Evolutionary conservation across 2,888 invertebrate genomes (phyloP).

Genomic region (Myopa testacea): DNA sequence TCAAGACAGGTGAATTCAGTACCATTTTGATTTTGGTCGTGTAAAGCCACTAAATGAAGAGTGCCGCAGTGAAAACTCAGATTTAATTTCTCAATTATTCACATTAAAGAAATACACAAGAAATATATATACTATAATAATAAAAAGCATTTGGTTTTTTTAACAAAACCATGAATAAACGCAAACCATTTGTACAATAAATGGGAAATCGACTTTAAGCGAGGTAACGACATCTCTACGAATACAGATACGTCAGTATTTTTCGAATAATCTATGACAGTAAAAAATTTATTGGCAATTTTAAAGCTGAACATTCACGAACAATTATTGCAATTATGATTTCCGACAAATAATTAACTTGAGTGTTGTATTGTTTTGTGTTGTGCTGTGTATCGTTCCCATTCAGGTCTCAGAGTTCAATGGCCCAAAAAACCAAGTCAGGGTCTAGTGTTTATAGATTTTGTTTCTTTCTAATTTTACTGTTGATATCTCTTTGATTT

Average conservation of each 20-base stretch:
- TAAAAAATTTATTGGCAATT: background rate
- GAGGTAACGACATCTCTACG: too few relatives aligned
- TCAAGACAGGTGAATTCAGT: conserved; percentile 32
- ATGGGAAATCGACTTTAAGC: background rate
- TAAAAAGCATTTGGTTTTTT: background rate
- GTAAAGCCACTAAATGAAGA: conserved; percentile 13
- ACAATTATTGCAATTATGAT: conserved; percentile 4
- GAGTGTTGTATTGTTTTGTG: background rate
- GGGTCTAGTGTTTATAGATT: background rate
- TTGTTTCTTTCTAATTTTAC: too few relatives aligned
- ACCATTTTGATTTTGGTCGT: conserved; percentile 12
- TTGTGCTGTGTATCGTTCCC: background rate
- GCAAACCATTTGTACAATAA: background rate
- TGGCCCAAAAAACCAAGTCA: background rate
- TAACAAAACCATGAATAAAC: background rate
- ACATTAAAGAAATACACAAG: too few relatives aligned
- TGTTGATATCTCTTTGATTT: background rate
- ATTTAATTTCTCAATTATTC: background rate
- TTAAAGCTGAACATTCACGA: background rate
- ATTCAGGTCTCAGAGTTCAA: background rate
- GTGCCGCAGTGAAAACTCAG: background rate
- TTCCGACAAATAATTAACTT: background rate
- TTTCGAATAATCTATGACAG: too few relatives aligned
- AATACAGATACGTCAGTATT: too few relatives aligned
- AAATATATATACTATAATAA: background rate